A percentile compares a stretch with the other conserved stretches of the same genome.
These are phyloP conservation scores for Nomia melanderi DNA, from an alignment of 1,140 invertebrate species.

Conservation along the genomic window DNA sequence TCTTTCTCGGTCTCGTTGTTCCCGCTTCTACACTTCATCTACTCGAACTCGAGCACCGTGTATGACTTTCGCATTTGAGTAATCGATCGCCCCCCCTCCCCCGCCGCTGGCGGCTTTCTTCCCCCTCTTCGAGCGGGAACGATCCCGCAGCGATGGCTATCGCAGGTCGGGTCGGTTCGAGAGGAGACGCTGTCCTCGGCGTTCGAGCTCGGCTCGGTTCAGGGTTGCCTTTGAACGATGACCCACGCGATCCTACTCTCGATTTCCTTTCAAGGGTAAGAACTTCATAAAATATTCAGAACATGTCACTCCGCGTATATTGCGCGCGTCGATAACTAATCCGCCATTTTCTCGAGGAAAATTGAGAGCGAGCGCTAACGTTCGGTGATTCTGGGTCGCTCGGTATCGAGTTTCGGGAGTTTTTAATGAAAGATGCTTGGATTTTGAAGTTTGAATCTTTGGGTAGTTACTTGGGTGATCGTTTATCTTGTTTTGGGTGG, in stretches of 20 bases:
- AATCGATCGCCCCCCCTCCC: conserved; percentile 29
- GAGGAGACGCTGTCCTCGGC: conserved; percentile 3
- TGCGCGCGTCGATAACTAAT: too few species aligned
- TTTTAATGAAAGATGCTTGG: too few species aligned
- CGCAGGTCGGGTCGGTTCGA: too few species aligned
- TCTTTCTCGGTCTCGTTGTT: conserved; percentile 1
- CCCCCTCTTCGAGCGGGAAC: too few species aligned
- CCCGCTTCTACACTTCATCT: neutral
- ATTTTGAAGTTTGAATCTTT: too few species aligned
- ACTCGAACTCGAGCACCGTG: neutral
- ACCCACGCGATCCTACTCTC: conserved; percentile 15
- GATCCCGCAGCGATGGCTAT: too few species aligned
- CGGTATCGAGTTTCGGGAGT: too few species aligned
- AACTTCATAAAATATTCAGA: neutral
- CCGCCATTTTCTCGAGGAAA: too few species aligned
- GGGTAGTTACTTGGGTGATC: too few species aligned
- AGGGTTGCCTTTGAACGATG: conserved; percentile 41
- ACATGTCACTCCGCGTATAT: neutral
- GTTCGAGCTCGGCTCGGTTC: conserved; percentile 14
- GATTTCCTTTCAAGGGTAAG: conserved; percentile 11
- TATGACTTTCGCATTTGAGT: conserved; percentile 24
- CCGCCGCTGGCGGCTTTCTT: neutral
- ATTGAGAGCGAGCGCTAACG: too few species aligned
- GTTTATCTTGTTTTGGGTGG: too few species aligned
- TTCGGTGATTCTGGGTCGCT: too few species aligned